These are phyloP conservation scores for Anser brachyrhynchus DNA, from an alignment of 2,113 vertebrate species.

Conservation along the genomic window DNA sequence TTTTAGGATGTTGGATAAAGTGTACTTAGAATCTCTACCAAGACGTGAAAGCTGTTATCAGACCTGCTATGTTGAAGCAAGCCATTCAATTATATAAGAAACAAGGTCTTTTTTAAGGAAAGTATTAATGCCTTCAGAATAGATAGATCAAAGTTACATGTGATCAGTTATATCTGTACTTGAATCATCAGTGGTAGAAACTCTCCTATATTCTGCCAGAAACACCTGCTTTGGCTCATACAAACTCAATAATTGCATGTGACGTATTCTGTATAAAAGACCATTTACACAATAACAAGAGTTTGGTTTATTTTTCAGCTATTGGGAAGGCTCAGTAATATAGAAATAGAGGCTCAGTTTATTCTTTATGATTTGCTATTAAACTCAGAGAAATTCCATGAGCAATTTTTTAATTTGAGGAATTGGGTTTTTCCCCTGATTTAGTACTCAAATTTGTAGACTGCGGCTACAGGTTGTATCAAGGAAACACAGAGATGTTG, in stretches of 20 bases:
- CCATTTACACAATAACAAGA: not conserved
- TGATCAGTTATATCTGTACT: not conserved
- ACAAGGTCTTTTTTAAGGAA: not conserved
- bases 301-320: not conserved
- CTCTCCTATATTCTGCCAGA: not conserved
- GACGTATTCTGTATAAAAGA: not conserved
- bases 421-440: not conserved
- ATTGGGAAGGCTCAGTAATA: not conserved
- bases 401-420: not conserved
- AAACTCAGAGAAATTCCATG: not conserved
- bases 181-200: not conserved
- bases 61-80: not conserved
- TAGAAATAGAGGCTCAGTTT: not conserved
- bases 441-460: not conserved
- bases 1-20: not conserved
- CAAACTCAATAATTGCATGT: not conserved
- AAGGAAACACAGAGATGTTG: not conserved
- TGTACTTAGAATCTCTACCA: not conserved
- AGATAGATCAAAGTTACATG: conserved; percentile 1
- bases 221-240: conserved; percentile 1
- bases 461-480: not conserved
- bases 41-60: not conserved
- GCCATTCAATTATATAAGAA: not conserved
- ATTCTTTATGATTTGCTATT: not conserved
- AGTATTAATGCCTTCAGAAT: not conserved